Evolutionary conservation across 2,113 vertebrate species (phyloP), one percentile per base, ranked within the genome.

Genomic region (Hydrolagus affinis): DNA sequence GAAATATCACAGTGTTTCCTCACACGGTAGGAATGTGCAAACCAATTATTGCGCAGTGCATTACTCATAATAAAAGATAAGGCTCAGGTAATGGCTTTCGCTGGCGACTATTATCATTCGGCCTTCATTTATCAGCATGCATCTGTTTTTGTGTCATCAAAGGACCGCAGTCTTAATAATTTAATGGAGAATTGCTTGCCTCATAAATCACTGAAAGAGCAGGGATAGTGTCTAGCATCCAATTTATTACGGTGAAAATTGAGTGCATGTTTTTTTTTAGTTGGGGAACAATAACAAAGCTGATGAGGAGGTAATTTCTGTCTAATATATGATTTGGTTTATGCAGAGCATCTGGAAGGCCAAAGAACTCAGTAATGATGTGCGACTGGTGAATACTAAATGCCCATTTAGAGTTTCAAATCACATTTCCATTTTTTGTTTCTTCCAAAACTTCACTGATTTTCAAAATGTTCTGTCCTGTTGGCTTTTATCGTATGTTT

Each of bases 41-140:
- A 28, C 62, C 14, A 32, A 19, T 17, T 28, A 66, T 83, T 28
- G 14, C 30, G 15, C 78, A 83, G 62, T 83, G 59, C 62, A 68
- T 83, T 83, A 66, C 23, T 83, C 78, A 83, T 28, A 83, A 83
- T 83, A 66, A 83, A 83, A 83, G 78, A 83, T 83, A 83, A 83
- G 78, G 78, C 78, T 30, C 60, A 68, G 62, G 78, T 83, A 83
- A 83, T 83, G 25, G 78, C 25, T 83, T 83, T 66, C 28, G 60
- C 78, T 66, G 78, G 62, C 28, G 25, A 68, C 78, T 83, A 83
- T 83, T 68, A 66, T 83, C 78, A 80, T 80, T 80, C 64, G 23
- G 25, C 77, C 59, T 23, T 80, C 77, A 83, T 68, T 83, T 83
- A 83, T 83, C 78, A 83, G 19, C 14, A 56, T 8, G 10, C 62